A percentile compares a stretch with the other conserved stretches of the same genome.
Conservation (phyloP, 2,888 invertebrate species). For the Scaptomyza tumidula region DNA sequence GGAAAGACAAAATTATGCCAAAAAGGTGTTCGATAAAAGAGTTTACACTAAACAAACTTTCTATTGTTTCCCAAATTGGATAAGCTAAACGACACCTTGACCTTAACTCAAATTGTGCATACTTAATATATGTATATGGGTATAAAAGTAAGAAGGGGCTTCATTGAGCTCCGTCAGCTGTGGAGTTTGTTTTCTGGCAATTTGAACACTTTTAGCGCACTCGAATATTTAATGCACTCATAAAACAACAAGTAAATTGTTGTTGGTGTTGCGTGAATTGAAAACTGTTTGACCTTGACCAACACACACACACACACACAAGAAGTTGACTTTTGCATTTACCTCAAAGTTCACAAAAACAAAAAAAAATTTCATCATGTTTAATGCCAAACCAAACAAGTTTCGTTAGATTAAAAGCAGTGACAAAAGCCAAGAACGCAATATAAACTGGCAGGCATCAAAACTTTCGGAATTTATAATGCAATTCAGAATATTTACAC, state of each 20-base stretch:
- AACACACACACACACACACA: constrained; percentile 6
- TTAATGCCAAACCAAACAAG: constrained; percentile 28
- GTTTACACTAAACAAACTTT: too few relatives aligned
- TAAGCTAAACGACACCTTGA: neutral
- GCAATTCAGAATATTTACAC: neutral
- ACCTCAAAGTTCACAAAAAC: constrained; percentile 26
- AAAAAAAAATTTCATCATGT: constrained; percentile 3
- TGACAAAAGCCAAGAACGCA: constrained; percentile 18
- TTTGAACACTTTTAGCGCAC: constrained; percentile 47
- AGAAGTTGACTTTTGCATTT: constrained; percentile 39
- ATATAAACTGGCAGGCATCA: neutral
- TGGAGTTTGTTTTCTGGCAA: constrained; percentile 12
- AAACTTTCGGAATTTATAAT: constrained; percentile 1
- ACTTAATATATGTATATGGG: neutral
- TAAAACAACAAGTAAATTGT: constrained; percentile 39
- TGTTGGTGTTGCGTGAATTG: constrained; percentile 37
- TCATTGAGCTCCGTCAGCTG: neutral
- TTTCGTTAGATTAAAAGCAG: constrained; percentile 16
- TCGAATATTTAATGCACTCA: constrained; percentile 47
- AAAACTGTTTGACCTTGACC: constrained; percentile 51
- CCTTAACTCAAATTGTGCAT: neutral
- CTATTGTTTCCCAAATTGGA: too few relatives aligned
- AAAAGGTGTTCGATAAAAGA: too few relatives aligned
- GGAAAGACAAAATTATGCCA: too few relatives aligned
- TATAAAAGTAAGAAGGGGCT: neutral